phyloP scores from a whole-genome alignment of 2,888 invertebrate genomes.

The Drosophila cognata region DNA sequence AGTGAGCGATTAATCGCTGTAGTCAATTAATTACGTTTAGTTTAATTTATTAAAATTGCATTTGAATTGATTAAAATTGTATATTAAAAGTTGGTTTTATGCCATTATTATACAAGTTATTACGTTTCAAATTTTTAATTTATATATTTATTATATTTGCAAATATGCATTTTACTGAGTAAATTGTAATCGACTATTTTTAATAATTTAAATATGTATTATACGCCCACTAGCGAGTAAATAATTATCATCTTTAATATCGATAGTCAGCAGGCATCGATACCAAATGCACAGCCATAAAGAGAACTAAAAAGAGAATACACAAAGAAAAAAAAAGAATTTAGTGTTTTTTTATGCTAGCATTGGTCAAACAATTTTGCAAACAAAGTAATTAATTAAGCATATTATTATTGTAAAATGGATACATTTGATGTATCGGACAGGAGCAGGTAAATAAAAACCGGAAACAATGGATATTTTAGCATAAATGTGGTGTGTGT shows the following conservation, averaged over 20 bases:
- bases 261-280: constrained; percentile 8
- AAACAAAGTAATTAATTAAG: neutral
- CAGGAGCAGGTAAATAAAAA: constrained; percentile 75
- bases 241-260: constrained; percentile 2
- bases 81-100: neutral
- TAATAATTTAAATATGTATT: neutral
- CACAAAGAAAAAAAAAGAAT: constrained; percentile 33
- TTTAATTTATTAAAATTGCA: neutral
- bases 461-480: neutral
- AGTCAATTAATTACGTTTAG: neutral
- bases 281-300: constrained; percentile 16
- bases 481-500: neutral
- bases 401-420: constrained; percentile 59
- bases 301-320: constrained; percentile 30
- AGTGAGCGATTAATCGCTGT: neutral
- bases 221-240: neutral
- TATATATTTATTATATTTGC: neutral
- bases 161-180: neutral
- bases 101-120: neutral
- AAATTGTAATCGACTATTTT: neutral
- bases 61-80: neutral
- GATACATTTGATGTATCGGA: constrained; percentile 84
- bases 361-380: neutral
- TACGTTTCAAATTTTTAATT: neutral
- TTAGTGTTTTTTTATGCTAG: constrained; percentile 2